Base-by-base conservation (phyloP, 2,888 invertebrate species). In the Microdon myrmicae region DNA sequence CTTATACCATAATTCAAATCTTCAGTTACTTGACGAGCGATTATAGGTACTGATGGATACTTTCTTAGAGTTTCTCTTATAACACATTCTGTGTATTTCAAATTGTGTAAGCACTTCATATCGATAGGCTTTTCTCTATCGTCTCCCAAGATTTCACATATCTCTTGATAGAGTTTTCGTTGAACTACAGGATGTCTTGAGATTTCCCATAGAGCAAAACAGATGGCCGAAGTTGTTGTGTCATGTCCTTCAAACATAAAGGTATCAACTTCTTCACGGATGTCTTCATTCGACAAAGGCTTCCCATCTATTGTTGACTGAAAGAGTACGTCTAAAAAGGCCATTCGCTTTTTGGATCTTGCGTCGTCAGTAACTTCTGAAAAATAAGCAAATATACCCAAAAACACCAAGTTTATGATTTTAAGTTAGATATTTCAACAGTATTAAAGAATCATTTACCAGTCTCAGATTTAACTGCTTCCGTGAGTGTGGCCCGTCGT, bases 181-280 rank as follows among this genome's bases (percentile, higher is more conserved):
- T 79, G 79, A 2, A 75, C 72, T 3, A 71, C 43, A 0, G 73
- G 68, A 71, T 79, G 67, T 4, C 73, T 59, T 0, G 79, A 71
- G 10, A 79, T 61, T 14, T 67, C 41, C 51, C 71, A 69, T 0
- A 79, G 58, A 6, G 71, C 68, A 13, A 77, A 78, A 16, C 70
- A 68, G 2, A 76, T 67, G 1, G 71, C 76, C 8, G 73, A 72
- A 0, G 76, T 71, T 7, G 78, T 76, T 6, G 79, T 79, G 17
- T 79, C 78, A 12, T 78, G 77, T 1, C 79, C 79, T 56, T 85
- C 88, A 75, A 89, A 89, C 85, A 88, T 86, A 68, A 89, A 88
- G 0, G 89, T 89, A 59, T 88, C 86, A 0, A 88, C 86, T 80
- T 89, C 87, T 73, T 87, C 86, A 44, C 86, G 80, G 5, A 89